A percentile compares a stretch with the other conserved stretches of the same genome.
phyloP scores from a whole-genome alignment of 2,888 invertebrate genomes.

The Mycalesis mineus region DNA sequence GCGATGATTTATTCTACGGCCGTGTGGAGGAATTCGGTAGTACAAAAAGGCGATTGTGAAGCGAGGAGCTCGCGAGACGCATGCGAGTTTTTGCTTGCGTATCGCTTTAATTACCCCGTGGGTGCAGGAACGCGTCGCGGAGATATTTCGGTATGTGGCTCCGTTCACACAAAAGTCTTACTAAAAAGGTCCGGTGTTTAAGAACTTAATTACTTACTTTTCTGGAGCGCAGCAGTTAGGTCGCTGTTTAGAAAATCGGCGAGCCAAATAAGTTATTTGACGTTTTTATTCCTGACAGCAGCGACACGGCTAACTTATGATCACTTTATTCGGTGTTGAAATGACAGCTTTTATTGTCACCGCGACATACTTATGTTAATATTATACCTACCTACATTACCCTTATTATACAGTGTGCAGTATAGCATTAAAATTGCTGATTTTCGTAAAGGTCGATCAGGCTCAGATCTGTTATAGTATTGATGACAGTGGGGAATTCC shows the following conservation, averaged over 20 bases:
- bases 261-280: constrained; percentile 21
- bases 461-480: no score
- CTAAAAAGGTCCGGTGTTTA: constrained; percentile 37
- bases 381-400: no score
- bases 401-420: no score
- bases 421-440: no score
- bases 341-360: background rate
- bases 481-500: no score
- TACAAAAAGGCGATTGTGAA: constrained; percentile 56
- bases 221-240: constrained; percentile 20
- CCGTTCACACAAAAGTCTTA: constrained; percentile 32
- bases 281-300: constrained; percentile 5
- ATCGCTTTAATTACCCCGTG: constrained; percentile 69
- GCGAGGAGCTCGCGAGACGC: constrained; percentile 42
- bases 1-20: constrained; percentile 17
- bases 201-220: constrained; percentile 40
- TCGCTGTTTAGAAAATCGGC: constrained; percentile 20
- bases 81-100: constrained; percentile 58
- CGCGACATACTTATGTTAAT: background rate
- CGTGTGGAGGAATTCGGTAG: constrained; percentile 10
- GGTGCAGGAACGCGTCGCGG: constrained; percentile 37
- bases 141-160: constrained; percentile 38
- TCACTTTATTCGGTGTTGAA: background rate
- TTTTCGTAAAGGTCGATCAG: no score
- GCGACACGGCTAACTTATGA: background rate